phyloP scores from a whole-genome alignment of 2,113 vertebrate genomes.

The Callaeas wilsoni region DNA sequence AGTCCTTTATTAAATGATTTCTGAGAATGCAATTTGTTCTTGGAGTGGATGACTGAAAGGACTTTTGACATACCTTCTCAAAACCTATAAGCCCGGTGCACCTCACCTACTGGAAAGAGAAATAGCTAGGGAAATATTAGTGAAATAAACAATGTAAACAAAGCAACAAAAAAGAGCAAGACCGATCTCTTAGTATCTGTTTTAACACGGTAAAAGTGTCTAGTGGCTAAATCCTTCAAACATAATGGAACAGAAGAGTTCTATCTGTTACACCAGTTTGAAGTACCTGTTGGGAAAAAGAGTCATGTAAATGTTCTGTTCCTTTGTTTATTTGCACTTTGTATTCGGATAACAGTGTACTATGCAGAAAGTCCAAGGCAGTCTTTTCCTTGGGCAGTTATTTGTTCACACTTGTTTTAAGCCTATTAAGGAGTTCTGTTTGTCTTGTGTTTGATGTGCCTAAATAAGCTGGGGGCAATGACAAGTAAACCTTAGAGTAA shows the following conservation, averaged over 20 bases:
- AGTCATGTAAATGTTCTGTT: not conserved
- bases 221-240: not conserved
- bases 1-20: not conserved
- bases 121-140: not conserved
- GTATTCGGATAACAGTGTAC: not conserved
- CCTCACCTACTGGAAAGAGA: not conserved
- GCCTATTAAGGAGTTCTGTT: not conserved
- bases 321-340: not conserved
- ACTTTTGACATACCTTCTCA: not conserved
- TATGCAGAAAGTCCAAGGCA: not conserved
- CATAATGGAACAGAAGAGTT: not conserved
- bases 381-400: not conserved
- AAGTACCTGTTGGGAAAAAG: not conserved
- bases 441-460: not conserved
- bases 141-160: not conserved
- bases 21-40: not conserved
- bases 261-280: not conserved
- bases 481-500: not conserved
- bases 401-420: not conserved
- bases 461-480: not conserved
- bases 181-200: not conserved
- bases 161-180: not conserved
- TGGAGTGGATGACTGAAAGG: not conserved
- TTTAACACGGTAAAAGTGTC: not conserved
- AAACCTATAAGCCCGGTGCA: not conserved